Evolutionary conservation across 2,888 invertebrate species (phyloP).

Genomic region (Hirtodrosophila duncani): DNA sequence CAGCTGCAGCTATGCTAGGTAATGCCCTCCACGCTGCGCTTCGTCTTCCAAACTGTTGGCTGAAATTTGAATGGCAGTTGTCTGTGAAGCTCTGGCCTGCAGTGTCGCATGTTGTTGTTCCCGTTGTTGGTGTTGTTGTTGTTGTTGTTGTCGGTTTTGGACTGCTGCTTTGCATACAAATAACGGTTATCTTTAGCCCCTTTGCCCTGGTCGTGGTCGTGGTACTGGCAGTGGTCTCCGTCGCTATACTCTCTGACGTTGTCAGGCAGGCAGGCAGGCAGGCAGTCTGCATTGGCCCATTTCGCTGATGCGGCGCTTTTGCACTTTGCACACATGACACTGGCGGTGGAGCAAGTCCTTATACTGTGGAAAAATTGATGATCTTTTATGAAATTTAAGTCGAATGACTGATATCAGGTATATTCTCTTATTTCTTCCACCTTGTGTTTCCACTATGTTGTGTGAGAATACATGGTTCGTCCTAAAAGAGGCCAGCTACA

Average conservation of each 20-base stretch:
- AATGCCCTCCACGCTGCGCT: too few relatives aligned
- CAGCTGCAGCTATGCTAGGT: background rate
- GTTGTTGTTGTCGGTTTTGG: conserved; percentile 49
- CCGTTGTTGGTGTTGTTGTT: too few relatives aligned
- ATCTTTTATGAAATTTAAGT: too few relatives aligned
- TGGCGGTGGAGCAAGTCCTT: too few relatives aligned
- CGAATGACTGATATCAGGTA: too few relatives aligned
- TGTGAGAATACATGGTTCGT: conserved; percentile 7
- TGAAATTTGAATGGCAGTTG: conserved; percentile 43
- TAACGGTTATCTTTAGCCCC: conserved; percentile 52
- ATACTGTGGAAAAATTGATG: too few relatives aligned
- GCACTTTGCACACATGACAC: conserved; percentile 51
- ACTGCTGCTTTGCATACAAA: conserved; percentile 63
- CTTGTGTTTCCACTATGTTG: too few relatives aligned
- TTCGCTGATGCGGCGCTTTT: conserved; percentile 60
- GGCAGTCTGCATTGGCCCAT: conserved; percentile 25
- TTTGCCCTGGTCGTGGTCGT: conserved; percentile 3
- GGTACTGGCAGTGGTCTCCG: background rate
- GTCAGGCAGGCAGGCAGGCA: too few relatives aligned
- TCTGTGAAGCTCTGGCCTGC: conserved; percentile 31
- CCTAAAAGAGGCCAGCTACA: conserved; percentile 25
- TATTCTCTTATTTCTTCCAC: too few relatives aligned
- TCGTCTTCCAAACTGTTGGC: too few relatives aligned
- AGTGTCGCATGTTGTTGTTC: conserved; percentile 38
- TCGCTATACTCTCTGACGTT: too few relatives aligned